Percentiles rank a stretch among this genome's conserved stretches.
These are phyloP conservation scores for Tenthredo scrophulariae DNA, from an alignment of 2,888 invertebrate genomes.

Conservation along the genomic window DNA sequence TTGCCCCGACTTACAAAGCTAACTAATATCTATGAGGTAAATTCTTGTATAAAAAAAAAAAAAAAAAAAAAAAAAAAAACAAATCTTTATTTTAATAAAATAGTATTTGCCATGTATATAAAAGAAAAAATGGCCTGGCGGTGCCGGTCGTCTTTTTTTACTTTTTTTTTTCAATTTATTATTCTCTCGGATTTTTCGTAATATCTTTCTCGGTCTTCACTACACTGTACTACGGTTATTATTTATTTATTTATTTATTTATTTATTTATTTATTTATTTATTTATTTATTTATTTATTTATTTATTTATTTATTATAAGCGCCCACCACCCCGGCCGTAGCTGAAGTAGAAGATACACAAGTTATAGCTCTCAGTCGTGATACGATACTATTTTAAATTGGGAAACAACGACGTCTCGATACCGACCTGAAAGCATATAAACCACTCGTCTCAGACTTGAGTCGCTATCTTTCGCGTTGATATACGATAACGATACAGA, in stretches of 20 bases:
- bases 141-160: not conserved
- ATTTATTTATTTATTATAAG: not conserved
- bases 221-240: not conserved
- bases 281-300: not conserved
- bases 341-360: not conserved
- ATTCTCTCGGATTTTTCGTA: not conserved
- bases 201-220: not conserved
- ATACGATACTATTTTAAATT: slow-evolving; percentile 29
- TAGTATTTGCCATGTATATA: not conserved
- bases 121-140: slow-evolving; percentile 40
- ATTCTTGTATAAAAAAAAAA: not conserved
- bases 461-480: slow-evolving; percentile 9
- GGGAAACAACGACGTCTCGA: not conserved
- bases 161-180: not conserved
- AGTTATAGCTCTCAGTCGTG: slow-evolving; percentile 14
- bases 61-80: not conserved
- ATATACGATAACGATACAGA: slow-evolving; percentile 12
- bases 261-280: not conserved
- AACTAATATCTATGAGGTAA: slow-evolving; percentile 50
- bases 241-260: not conserved
- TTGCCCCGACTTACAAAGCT: slow-evolving; percentile 53
- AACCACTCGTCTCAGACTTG: not conserved
- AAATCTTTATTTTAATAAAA: not conserved
- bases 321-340: slow-evolving; percentile 24
- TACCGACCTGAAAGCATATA: not conserved